These are phyloP conservation scores for Myopa testacea DNA, from an alignment of 2,888 invertebrate genomes.

Conservation along the genomic window DNA sequence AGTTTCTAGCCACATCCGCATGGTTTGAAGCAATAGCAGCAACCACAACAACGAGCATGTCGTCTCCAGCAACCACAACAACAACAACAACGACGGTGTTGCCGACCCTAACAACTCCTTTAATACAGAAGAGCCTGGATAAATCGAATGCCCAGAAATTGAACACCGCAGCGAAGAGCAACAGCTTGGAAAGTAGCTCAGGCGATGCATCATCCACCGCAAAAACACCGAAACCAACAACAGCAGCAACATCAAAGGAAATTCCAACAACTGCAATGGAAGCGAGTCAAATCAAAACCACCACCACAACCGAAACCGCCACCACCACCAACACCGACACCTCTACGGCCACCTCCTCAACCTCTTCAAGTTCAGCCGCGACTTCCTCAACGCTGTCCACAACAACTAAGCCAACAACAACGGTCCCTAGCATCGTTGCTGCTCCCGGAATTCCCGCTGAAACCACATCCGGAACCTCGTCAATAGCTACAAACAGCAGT, in stretches of 20 bases:
- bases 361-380: neutral
- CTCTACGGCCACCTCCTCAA: constrained; percentile 14
- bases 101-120: neutral
- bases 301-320: constrained; percentile 25
- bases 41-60: constrained; percentile 22
- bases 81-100: constrained; percentile 30
- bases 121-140: constrained; percentile 45
- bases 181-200: constrained; percentile 36
- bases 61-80: constrained; percentile 31
- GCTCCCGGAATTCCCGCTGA: constrained; percentile 4
- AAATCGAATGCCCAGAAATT: constrained; percentile 54
- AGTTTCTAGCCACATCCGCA: constrained; percentile 44
- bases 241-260: constrained; percentile 25
- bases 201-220: neutral
- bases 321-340: constrained; percentile 35
- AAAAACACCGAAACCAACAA: constrained; percentile 33
- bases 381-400: constrained; percentile 22
- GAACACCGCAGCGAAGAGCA: constrained; percentile 53
- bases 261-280: constrained; percentile 1
- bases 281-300: constrained; percentile 11
- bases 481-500: neutral
- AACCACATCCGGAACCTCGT: constrained; percentile 28
- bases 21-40: constrained; percentile 27
- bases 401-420: constrained; percentile 20
- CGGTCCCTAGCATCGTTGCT: neutral